phyloP scores from a whole-genome alignment of 1,140 invertebrate species.

The Eueides isabella region DNA sequence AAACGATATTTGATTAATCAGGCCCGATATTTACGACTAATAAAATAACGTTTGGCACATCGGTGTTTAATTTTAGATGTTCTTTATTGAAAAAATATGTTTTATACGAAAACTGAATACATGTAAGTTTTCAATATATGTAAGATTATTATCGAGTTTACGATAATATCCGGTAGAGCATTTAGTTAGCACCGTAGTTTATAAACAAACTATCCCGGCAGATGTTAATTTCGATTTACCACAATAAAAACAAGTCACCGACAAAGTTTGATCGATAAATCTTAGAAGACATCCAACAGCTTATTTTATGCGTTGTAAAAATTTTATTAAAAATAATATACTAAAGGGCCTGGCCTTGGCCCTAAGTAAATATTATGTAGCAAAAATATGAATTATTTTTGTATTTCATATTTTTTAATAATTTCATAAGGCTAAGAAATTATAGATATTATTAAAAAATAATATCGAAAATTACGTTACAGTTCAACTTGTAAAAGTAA shows the following conservation, averaged over 20 bases:
- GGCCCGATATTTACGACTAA: conserved; percentile 71
- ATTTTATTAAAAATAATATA: background rate
- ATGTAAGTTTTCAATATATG: conserved; percentile 46
- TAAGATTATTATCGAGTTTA: conserved; percentile 50
- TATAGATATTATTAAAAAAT: background rate
- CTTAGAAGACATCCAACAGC: conserved; percentile 30
- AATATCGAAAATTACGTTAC: background rate
- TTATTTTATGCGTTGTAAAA: conserved; percentile 2
- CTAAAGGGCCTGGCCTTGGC: background rate
- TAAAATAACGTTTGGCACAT: conserved; percentile 58
- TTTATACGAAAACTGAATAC: conserved; percentile 12
- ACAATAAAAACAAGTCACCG: conserved; percentile 36
- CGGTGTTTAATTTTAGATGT: conserved; percentile 24
- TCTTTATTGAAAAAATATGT: background rate
- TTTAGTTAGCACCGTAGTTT: conserved; percentile 59
- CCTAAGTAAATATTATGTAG: background rate
- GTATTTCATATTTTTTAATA: background rate
- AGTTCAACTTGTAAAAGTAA: background rate
- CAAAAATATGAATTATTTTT: background rate
- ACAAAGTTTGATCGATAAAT: conserved; percentile 37
- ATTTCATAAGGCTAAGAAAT: background rate
- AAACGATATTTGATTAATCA: conserved; percentile 28
- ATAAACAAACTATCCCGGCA: conserved; percentile 64
- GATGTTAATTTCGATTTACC: conserved; percentile 62
- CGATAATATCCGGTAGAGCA: conserved; percentile 68